These are phyloP conservation scores for Enteromius trimaculatus DNA, from an alignment of 2,797 vertebrate genomes.

Conservation along the genomic window DNA sequence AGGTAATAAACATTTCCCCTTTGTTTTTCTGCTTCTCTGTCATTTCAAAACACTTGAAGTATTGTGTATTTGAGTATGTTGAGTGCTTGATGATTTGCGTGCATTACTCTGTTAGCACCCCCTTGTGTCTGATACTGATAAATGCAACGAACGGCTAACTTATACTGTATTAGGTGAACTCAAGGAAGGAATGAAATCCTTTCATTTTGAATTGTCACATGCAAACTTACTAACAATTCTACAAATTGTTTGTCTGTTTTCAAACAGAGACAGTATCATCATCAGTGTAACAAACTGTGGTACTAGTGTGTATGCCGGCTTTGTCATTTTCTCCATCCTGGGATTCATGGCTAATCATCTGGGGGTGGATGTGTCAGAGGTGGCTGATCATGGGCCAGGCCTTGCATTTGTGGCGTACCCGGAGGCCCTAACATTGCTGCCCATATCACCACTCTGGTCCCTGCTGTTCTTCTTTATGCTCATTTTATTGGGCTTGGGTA, in stretches of 20 bases:
- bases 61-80: not conserved
- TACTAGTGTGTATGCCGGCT: constrained; percentile 96
- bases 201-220: not conserved
- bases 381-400: constrained; percentile 94
- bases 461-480: constrained; percentile 99
- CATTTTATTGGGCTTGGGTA: constrained; percentile 94
- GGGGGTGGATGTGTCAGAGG: constrained; percentile 91
- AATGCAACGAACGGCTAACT: constrained; percentile 11
- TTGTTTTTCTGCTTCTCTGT: not conserved
- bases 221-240: not conserved
- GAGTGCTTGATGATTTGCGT: not conserved
- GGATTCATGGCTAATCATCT: constrained; percentile 98
- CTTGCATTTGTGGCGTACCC: constrained; percentile 97
- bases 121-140: constrained; percentile 21
- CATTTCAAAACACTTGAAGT: not conserved
- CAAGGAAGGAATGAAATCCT: not conserved
- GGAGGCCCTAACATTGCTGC: constrained; percentile 94
- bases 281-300: constrained; percentile 98
- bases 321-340: constrained; percentile 98
- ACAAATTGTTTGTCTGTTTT: not conserved
- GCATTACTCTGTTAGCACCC: constrained; percentile 22
- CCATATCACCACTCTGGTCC: constrained; percentile 95
- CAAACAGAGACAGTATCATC: constrained; percentile 94
- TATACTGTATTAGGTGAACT: not conserved
- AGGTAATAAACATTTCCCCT: constrained; percentile 74